phyloP scores from a whole-genome alignment of 2,888 invertebrate genomes.

The Escarpia spicata region DNA sequence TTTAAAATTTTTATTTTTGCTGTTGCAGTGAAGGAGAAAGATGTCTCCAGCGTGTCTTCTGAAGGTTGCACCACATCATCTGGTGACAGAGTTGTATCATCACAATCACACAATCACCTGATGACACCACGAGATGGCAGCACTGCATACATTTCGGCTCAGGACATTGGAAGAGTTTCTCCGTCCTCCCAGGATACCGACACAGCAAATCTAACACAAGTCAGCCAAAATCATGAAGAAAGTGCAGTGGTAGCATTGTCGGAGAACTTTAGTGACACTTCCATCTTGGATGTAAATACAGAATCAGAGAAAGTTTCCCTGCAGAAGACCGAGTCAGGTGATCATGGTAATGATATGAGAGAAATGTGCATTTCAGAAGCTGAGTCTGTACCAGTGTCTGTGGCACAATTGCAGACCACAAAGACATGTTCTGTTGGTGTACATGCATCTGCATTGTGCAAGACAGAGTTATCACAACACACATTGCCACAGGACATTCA shows the following conservation, averaged over 20 bases:
- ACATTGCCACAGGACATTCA: not conserved
- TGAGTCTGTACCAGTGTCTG: not conserved
- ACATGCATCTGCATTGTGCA: not conserved
- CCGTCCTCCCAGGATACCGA: not conserved
- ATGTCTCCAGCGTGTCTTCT: not conserved
- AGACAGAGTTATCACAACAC: not conserved
- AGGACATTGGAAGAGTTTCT: not conserved
- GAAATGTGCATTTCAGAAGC: not conserved
- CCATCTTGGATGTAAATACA: not conserved
- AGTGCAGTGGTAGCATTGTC: not conserved
- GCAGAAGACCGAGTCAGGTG: not conserved
- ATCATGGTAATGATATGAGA: not conserved
- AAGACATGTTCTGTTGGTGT: not conserved
- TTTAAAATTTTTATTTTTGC: not conserved
- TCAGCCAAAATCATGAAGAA: not conserved
- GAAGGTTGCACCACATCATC: not conserved
- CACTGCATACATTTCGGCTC: not conserved
- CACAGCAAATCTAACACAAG: not conserved
- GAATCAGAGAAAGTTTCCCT: not conserved
- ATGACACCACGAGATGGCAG: not conserved
- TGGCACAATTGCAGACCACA: not conserved
- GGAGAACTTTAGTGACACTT: not conserved
- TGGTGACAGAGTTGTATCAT: not conserved
- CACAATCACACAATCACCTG: not conserved
- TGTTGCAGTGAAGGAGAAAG: not conserved